These are phyloP conservation scores for Drosophila prostipennis DNA, from an alignment of 2,888 invertebrate species.

Conservation along the genomic window DNA sequence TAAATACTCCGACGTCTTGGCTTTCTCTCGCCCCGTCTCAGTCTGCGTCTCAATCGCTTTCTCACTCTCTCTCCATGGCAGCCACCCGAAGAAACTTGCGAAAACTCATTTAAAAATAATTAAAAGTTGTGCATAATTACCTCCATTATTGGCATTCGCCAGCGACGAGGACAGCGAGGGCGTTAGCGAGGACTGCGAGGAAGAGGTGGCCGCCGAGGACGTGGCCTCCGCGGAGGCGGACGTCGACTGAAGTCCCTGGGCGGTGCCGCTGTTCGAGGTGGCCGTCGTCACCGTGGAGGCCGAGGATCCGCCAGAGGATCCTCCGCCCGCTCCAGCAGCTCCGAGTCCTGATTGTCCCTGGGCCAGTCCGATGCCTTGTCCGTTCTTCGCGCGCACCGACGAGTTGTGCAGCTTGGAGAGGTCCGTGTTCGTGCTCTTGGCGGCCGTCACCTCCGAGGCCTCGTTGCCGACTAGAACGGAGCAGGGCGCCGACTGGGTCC, in stretches of 20 bases:
- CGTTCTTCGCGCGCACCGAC: constrained; percentile 86
- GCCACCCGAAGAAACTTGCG: constrained; percentile 61
- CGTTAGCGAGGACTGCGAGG: constrained; percentile 85
- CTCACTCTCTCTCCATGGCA: constrained; percentile 16
- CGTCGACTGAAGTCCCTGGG: constrained; percentile 85
- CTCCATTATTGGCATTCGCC: constrained; percentile 83
- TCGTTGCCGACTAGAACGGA: constrained; percentile 93
- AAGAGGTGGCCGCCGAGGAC: constrained; percentile 89
- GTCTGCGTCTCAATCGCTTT: constrained; percentile 6
- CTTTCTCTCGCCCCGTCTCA: constrained; percentile 1
- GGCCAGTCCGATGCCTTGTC: constrained; percentile 85
- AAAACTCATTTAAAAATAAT: constrained; percentile 84
- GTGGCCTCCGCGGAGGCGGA: constrained; percentile 83
- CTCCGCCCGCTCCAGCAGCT: constrained; percentile 84
- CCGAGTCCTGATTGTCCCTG: constrained; percentile 86
- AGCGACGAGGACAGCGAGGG: constrained; percentile 84
- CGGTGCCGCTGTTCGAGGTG: constrained; percentile 84
- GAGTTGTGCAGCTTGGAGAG: constrained; percentile 89
- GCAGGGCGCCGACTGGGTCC: constrained; percentile 93
- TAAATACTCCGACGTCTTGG: constrained; percentile 40
- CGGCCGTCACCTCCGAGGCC: constrained; percentile 88
- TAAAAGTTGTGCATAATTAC: constrained; percentile 83
- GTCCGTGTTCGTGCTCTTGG: constrained; percentile 89
- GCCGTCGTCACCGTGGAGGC: constrained; percentile 79
- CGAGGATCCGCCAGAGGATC: constrained; percentile 40